These are phyloP conservation scores for Muntiacus reevesi DNA, from an alignment of 2,113 vertebrate genomes.

Conservation along the genomic window DNA sequence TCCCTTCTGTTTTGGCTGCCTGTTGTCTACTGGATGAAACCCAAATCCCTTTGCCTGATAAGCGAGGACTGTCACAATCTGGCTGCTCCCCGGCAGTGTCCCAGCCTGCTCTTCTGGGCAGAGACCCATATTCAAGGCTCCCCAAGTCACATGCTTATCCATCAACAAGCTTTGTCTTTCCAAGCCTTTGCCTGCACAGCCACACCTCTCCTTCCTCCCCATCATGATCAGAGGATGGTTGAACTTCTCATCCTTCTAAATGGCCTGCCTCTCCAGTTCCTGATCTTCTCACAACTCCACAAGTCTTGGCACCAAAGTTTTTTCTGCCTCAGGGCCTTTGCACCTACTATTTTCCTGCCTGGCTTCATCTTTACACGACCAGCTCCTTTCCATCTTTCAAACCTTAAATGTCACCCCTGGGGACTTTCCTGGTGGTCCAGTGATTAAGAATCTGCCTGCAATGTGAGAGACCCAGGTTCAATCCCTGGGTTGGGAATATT, in stretches of 20 bases:
- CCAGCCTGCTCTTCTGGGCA: neutral
- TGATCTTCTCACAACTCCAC: neutral
- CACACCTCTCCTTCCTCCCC: neutral
- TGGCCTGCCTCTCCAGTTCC: neutral
- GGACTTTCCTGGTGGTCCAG: neutral
- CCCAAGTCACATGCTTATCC: accelerated
- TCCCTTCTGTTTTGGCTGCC: neutral
- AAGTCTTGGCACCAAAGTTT: neutral
- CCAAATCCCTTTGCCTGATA: neutral
- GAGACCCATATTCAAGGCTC: neutral
- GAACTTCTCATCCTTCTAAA: neutral
- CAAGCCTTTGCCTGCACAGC: neutral
- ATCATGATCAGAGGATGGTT: neutral
- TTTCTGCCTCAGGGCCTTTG: neutral
- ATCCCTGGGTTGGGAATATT: neutral
- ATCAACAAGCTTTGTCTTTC: neutral
- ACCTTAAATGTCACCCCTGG: neutral
- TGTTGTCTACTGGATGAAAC: neutral
- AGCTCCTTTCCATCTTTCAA: neutral
- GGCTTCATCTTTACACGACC: neutral
- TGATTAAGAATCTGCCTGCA: neutral
- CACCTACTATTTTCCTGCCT: neutral
- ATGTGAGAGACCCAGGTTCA: neutral
- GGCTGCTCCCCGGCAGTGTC: neutral
- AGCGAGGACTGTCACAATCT: neutral